Percentiles rank a stretch among this genome's conserved stretches.
phyloP scores from a whole-genome alignment of 2,888 invertebrate species.

The Euplagia quadripunctaria region DNA sequence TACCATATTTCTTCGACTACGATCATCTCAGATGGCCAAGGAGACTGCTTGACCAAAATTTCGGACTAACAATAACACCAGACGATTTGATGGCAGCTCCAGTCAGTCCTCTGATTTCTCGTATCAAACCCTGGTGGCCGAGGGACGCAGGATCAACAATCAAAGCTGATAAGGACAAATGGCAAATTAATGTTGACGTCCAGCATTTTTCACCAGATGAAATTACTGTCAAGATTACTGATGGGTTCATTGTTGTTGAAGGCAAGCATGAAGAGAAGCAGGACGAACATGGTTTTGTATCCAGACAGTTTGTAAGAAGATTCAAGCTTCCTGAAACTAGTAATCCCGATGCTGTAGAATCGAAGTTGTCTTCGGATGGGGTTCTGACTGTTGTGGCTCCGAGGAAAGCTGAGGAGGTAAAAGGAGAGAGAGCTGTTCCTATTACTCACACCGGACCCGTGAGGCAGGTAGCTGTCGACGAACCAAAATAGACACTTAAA shows the following conservation, averaged over 20 bases:
- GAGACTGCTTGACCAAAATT: slow-evolving; percentile 79
- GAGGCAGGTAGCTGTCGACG: slow-evolving; percentile 67
- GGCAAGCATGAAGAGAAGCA: slow-evolving; percentile 93
- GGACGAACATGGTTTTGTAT: slow-evolving; percentile 91
- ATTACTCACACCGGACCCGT: slow-evolving; percentile 88
- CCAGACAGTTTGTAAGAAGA: slow-evolving; percentile 90
- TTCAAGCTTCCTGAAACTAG: slow-evolving; percentile 91
- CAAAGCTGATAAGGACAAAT: slow-evolving; percentile 85
- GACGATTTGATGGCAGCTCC: slow-evolving; percentile 72
- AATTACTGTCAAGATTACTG: slow-evolving; percentile 91
- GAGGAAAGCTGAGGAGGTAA: slow-evolving; percentile 60
- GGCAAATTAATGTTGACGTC: slow-evolving; percentile 91
- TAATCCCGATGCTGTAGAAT: slow-evolving; percentile 90
- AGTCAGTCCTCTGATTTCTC: slow-evolving; percentile 64
- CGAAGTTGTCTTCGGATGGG: slow-evolving; percentile 93
- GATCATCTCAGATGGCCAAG: slow-evolving; percentile 72
- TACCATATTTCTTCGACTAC: slow-evolving; percentile 75
- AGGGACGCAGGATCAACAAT: slow-evolving; percentile 82
- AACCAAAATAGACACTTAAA: slow-evolving; percentile 24
- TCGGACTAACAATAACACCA: slow-evolving; percentile 76
- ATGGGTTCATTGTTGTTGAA: slow-evolving; percentile 90
- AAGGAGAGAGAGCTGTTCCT: slow-evolving; percentile 85
- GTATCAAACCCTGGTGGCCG: slow-evolving; percentile 73
- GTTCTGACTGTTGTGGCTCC: slow-evolving; percentile 91
- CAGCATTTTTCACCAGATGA: slow-evolving; percentile 93